Evolutionary conservation across 2,888 invertebrate species (phyloP).

Genomic region (Conistra vaccinii): DNA sequence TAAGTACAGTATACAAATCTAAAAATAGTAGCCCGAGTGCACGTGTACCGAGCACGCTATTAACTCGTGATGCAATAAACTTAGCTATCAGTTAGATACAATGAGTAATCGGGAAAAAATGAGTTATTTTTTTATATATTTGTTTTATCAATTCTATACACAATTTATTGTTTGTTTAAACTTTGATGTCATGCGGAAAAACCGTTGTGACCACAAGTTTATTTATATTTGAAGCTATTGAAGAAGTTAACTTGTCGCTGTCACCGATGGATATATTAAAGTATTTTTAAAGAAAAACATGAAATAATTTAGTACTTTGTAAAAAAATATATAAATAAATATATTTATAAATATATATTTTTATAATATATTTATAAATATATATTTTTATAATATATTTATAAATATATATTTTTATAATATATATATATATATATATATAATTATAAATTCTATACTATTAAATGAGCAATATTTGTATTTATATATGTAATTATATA

Average conservation of each 20-base stretch:
- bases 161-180: constrained; percentile 39
- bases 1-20: constrained; percentile 52
- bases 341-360: too few species aligned
- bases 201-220: constrained; percentile 14
- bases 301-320: too few species aligned
- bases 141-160: constrained; percentile 42
- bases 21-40: constrained; percentile 55
- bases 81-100: constrained; percentile 62
- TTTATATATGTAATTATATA: too few species aligned
- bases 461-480: too few species aligned
- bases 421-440: too few species aligned
- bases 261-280: constrained; percentile 1
- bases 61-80: constrained; percentile 65
- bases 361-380: too few species aligned
- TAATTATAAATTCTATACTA: too few species aligned
- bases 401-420: too few species aligned
- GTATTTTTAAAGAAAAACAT: too few species aligned
- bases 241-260: background rate
- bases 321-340: too few species aligned
- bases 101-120: constrained; percentile 57
- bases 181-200: constrained; percentile 45
- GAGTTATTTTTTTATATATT: constrained; percentile 27
- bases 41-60: constrained; percentile 56
- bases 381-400: too few species aligned
- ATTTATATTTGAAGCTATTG: constrained; percentile 3